Conservation (phyloP, 2,888 invertebrate species). For the Drosophila dives region DNA sequence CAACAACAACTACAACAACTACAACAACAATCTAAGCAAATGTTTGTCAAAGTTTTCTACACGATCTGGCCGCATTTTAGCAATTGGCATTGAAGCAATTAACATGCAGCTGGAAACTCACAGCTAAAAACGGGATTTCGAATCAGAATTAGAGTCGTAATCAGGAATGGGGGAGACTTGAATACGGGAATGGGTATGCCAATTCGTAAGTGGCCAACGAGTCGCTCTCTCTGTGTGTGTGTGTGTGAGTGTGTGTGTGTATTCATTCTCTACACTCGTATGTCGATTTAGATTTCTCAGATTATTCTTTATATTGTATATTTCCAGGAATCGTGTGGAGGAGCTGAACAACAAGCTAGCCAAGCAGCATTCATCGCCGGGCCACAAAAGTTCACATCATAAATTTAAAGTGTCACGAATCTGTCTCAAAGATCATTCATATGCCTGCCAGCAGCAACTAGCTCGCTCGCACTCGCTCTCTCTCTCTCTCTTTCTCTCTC, state of each 20-base stretch:
- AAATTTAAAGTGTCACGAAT: slow-evolving; percentile 82
- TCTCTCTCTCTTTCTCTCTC: slow-evolving; percentile 23
- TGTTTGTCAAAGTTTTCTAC: slow-evolving; percentile 80
- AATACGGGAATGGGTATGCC: slow-evolving; percentile 29
- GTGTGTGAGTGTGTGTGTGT: not conserved
- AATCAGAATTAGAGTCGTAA: slow-evolving; percentile 37
- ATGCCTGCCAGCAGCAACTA: slow-evolving; percentile 54
- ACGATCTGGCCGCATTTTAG: slow-evolving; percentile 79
- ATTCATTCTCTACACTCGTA: slow-evolving; percentile 27
- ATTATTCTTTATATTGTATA: slow-evolving; percentile 55
- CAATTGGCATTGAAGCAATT: slow-evolving; percentile 80
- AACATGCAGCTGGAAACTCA: slow-evolving; percentile 72
- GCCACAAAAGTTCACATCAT: slow-evolving; percentile 79
- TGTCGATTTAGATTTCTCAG: slow-evolving; percentile 80
- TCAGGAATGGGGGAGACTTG: not conserved
- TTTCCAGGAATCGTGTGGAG: slow-evolving; percentile 75
- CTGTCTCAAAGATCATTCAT: slow-evolving; percentile 80
- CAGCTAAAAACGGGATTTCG: slow-evolving; percentile 57
- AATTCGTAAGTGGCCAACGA: slow-evolving; percentile 46
- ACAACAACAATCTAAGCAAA: slow-evolving; percentile 54
- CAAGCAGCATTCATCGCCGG: slow-evolving; percentile 45
- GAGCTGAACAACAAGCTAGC: slow-evolving; percentile 29
- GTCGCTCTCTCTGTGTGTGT: slow-evolving; percentile 3
- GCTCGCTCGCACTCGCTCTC: slow-evolving; percentile 1
- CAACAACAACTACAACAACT: not conserved